Conservation (phyloP, 2,888 invertebrate species). For the Axea sp. region DNA sequence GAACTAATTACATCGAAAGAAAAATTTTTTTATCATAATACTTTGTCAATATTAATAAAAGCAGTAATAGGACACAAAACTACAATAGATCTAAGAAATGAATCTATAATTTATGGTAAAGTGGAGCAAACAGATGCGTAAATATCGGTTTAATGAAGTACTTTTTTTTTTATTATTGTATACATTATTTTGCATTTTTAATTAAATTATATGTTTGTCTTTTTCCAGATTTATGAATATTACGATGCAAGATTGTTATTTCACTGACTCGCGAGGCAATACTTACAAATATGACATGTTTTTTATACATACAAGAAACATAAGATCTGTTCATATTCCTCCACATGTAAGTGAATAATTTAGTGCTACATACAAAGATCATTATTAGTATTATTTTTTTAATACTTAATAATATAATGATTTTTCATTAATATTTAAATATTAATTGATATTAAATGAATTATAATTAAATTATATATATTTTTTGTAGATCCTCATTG, state of each 20-base stretch:
- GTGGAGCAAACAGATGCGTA: slow-evolving; percentile 84
- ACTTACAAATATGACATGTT: slow-evolving; percentile 83
- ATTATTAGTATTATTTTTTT: too few relatives aligned
- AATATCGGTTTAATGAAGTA: slow-evolving; percentile 63
- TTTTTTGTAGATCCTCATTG: slow-evolving; percentile 80
- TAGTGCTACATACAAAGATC: too few relatives aligned
- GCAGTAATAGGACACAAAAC: slow-evolving; percentile 83
- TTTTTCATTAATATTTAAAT: too few relatives aligned
- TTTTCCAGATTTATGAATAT: slow-evolving; percentile 84
- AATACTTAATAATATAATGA: neutral
- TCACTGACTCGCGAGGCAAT: slow-evolving; percentile 83
- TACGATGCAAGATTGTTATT: slow-evolving; percentile 83
- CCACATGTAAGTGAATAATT: slow-evolving; percentile 71
- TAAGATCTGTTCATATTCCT: slow-evolving; percentile 86
- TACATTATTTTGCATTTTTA: slow-evolving; percentile 1
- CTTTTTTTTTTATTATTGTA: neutral
- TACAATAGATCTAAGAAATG: slow-evolving; percentile 85
- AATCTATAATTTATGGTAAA: slow-evolving; percentile 83
- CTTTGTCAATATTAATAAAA: slow-evolving; percentile 83
- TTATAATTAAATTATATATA: too few relatives aligned
- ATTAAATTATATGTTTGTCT: slow-evolving; percentile 3
- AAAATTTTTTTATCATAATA: slow-evolving; percentile 81
- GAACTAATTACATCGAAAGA: too few relatives aligned
- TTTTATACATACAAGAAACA: slow-evolving; percentile 84
- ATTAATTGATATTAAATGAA: too few relatives aligned